Evolutionary conservation across 2,113 vertebrate genomes (phyloP).

Genomic region (Psophia crepitans): DNA sequence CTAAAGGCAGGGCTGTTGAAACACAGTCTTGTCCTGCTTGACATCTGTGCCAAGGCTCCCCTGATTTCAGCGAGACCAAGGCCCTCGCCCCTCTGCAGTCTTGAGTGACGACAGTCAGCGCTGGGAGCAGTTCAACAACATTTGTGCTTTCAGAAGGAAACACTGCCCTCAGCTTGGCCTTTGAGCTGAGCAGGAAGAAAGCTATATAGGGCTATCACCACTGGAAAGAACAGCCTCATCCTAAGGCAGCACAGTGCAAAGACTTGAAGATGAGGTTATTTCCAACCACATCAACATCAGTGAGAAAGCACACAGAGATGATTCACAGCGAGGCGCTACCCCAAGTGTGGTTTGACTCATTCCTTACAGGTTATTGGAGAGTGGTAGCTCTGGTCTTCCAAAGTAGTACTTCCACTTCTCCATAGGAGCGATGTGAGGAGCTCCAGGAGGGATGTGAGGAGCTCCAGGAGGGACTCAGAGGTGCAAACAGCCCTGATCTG

Average conservation of each 20-base stretch:
- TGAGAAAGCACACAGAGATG: neutral
- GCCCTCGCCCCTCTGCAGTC: neutral
- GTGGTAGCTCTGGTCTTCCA: neutral
- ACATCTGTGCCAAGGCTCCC: neutral
- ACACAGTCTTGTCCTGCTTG: neutral
- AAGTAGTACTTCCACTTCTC: neutral
- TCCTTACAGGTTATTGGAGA: neutral
- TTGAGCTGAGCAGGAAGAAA: neutral
- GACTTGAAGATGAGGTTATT: neutral
- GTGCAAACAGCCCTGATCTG: neutral
- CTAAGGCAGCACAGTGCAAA: neutral
- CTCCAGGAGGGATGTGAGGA: neutral
- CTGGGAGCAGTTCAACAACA: neutral
- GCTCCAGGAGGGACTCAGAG: neutral
- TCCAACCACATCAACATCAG: neutral
- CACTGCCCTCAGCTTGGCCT: neutral
- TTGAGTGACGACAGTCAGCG: neutral
- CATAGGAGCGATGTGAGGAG: neutral
- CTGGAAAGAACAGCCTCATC: neutral
- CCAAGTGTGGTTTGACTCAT: neutral
- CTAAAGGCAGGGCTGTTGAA: neutral
- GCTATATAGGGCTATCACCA: neutral
- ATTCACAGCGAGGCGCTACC: neutral
- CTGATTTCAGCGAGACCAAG: fast-evolving
- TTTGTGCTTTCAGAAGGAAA: neutral